These are phyloP conservation scores for Macquaria australasica DNA, from an alignment of 2,113 vertebrate genomes.

Conservation along the genomic window DNA sequence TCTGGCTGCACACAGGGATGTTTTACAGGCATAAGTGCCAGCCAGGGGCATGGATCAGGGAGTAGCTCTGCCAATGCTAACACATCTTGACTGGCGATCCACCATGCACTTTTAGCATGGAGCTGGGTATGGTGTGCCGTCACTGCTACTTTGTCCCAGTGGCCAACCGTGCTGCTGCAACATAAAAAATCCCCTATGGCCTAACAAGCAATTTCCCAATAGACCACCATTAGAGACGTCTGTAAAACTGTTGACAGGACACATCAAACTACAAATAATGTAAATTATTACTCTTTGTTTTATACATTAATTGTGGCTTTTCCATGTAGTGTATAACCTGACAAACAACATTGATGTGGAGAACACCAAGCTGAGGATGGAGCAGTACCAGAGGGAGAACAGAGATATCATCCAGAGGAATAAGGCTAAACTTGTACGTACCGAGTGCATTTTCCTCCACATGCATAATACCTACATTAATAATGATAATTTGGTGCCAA, in stretches of 20 bases:
- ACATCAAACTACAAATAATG: not conserved
- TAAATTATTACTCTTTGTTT: not conserved
- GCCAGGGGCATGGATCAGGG: conserved; percentile 28
- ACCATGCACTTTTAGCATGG: conserved; percentile 22
- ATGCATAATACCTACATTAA: not conserved
- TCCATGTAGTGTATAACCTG: conserved; percentile 91
- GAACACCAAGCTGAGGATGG: conserved; percentile 94
- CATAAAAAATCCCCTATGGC: not conserved
- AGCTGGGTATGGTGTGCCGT: conserved; percentile 11
- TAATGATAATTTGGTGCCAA: not conserved
- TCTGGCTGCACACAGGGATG: conserved; percentile 33
- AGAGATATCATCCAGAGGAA: conserved; percentile 97
- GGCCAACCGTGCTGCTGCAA: not conserved
- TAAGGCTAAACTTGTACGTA: conserved; percentile 92
- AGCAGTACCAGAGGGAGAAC: conserved; percentile 96
- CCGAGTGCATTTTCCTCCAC: not conserved
- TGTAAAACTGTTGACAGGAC: conserved; percentile 4
- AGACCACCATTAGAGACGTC: not conserved
- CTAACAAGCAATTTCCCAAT: not conserved
- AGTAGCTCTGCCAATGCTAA: conserved; percentile 22
- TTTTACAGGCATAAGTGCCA: conserved; percentile 48
- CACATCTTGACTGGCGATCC: conserved; percentile 38
- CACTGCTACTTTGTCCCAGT: not conserved
- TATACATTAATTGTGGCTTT: not conserved
- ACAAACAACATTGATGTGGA: conserved; percentile 97